phyloP scores from a whole-genome alignment of 1,140 invertebrate species.

The Campoletis sonorensis region DNA sequence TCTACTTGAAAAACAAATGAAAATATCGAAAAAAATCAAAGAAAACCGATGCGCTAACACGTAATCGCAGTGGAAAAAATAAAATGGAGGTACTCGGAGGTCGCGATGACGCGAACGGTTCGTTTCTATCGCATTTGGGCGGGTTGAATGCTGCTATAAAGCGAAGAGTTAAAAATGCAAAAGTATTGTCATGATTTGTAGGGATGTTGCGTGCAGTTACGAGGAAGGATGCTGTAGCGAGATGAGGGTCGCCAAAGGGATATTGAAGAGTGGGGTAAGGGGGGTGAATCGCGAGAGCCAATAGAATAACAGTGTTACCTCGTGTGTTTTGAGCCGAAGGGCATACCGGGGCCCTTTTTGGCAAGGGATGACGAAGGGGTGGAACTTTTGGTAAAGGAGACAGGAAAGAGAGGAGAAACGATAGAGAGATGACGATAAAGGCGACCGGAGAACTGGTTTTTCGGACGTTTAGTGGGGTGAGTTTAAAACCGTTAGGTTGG shows the following conservation, averaged over 20 bases:
- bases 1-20: too few relatives aligned
- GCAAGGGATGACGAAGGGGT: constrained; percentile 73
- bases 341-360: constrained; percentile 49
- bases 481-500: constrained; percentile 74
- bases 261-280: constrained; percentile 48
- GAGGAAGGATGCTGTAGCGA: constrained; percentile 35
- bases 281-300: constrained; percentile 61
- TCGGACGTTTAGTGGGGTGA: constrained; percentile 63
- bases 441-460: constrained; percentile 63
- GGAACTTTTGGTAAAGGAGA: constrained; percentile 51
- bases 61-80: not conserved
- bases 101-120: too few relatives aligned
- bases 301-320: constrained; percentile 74
- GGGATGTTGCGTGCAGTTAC: constrained; percentile 17
- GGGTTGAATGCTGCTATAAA: not conserved
- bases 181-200: constrained; percentile 30
- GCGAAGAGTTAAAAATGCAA: constrained; percentile 13
- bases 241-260: constrained; percentile 16
- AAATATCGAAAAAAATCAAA: not conserved
- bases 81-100: not conserved
- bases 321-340: constrained; percentile 68
- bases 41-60: not conserved
- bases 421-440: constrained; percentile 29
- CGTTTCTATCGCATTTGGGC: not conserved
- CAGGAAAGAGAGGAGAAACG: constrained; percentile 8